Evolutionary conservation across 2,113 vertebrate genomes (phyloP).

Genomic region (Pomatostomus ruficeps): DNA sequence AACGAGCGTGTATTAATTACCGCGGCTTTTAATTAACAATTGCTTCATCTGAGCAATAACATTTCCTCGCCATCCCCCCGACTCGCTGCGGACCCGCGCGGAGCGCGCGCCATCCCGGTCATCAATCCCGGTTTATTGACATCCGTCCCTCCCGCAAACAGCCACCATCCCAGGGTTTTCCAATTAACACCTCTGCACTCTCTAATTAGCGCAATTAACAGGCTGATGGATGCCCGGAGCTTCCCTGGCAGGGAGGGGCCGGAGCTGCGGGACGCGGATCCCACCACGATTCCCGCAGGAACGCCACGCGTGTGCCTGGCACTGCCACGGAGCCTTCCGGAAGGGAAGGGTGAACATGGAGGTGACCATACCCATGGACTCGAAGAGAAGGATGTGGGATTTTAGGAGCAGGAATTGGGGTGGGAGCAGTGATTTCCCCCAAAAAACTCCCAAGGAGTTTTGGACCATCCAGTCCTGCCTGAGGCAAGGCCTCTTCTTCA

Average conservation of each 20-base stretch:
- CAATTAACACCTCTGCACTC: constrained; percentile 90
- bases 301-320: fast-evolving
- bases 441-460: fast-evolving
- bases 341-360: fast-evolving
- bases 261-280: background rate
- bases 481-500: fast-evolving
- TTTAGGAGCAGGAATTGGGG: background rate
- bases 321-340: background rate
- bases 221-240: constrained; percentile 82
- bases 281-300: background rate
- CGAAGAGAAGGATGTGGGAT: fast-evolving
- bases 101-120: constrained; percentile 45
- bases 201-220: constrained; percentile 92
- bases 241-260: constrained; percentile 62
- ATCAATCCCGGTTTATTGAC: constrained; percentile 78
- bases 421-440: fast-evolving
- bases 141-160: constrained; percentile 61
- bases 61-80: constrained; percentile 66
- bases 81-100: constrained; percentile 48
- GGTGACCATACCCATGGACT: fast-evolving
- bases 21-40: constrained; percentile 75
- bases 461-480: background rate
- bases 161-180: constrained; percentile 71
- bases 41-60: constrained; percentile 69
- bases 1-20: constrained; percentile 71